These are phyloP conservation scores for Prochilodus magdalenae DNA, from an alignment of 2,113 vertebrate genomes.

Conservation along the genomic window DNA sequence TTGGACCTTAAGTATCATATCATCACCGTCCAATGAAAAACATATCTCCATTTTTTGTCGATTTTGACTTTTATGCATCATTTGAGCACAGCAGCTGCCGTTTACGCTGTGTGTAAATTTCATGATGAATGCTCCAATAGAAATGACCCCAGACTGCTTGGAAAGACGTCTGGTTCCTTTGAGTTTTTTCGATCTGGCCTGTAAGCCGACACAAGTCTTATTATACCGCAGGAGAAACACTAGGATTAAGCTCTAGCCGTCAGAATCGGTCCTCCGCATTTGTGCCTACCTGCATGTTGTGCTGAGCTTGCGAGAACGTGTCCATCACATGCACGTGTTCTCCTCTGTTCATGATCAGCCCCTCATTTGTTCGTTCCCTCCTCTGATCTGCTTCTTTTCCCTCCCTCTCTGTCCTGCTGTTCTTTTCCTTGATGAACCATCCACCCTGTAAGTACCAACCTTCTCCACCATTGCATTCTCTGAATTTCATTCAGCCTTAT, in stretches of 20 bases:
- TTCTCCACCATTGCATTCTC: background rate
- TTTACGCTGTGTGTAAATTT: no score
- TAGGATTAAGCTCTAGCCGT: background rate
- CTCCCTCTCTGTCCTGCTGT: constrained; percentile 26
- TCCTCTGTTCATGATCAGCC: background rate
- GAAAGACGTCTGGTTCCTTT: no score
- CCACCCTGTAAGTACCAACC: constrained; percentile 26
- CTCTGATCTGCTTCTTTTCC: constrained; percentile 31
- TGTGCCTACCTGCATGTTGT: background rate
- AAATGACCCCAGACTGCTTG: no score
- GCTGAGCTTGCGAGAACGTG: background rate
- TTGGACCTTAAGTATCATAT: background rate
- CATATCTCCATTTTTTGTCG: no score
- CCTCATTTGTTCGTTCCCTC: background rate
- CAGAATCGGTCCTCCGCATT: background rate
- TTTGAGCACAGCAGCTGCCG: no score
- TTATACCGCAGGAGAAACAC: no score
- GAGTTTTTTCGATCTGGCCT: no score
- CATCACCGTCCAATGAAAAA: no score
- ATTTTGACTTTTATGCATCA: no score
- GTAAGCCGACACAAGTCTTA: no score
- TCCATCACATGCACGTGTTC: background rate
- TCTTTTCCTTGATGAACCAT: constrained; percentile 33
- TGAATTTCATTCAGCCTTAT: background rate
- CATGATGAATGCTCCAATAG: no score